Conservation (phyloP, 2,113 vertebrate genomes). For the Cyprinodon variegatus region DNA sequence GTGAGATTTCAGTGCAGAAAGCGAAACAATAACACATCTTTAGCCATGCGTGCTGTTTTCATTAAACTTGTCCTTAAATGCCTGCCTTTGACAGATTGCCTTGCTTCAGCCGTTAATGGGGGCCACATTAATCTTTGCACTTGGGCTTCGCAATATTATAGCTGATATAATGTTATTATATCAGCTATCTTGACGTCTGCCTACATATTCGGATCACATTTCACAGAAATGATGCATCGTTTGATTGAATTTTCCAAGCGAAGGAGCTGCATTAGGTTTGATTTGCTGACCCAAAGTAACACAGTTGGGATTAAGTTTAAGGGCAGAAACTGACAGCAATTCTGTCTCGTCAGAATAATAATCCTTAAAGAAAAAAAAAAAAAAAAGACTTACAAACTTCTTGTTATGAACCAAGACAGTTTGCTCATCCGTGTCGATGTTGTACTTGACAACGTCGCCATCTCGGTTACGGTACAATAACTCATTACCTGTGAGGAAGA, state of each 20-base stretch:
- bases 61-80: constrained; percentile 62
- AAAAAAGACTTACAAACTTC: constrained; percentile 88
- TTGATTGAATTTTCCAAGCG: constrained; percentile 43
- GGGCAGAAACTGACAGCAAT: constrained; percentile 1
- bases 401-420: constrained; percentile 92
- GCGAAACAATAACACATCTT: constrained; percentile 18
- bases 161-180: constrained; percentile 60
- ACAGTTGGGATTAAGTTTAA: constrained; percentile 35
- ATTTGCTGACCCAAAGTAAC: constrained; percentile 43
- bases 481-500: constrained; percentile 82
- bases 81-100: constrained; percentile 68
- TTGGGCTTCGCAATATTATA: constrained; percentile 37
- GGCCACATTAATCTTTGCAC: constrained; percentile 70
- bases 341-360: background rate
- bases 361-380: background rate
- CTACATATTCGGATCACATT: constrained; percentile 18
- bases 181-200: constrained; percentile 13
- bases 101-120: constrained; percentile 32
- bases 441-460: constrained; percentile 87
- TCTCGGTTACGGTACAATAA: constrained; percentile 90
- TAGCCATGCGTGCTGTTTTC: constrained; percentile 61
- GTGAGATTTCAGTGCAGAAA: constrained; percentile 6
- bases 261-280: constrained; percentile 36
- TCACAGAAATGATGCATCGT: constrained; percentile 42
- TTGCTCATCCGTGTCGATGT: constrained; percentile 85